A percentile compares a stretch with the other conserved stretches of the same genome.
These are phyloP conservation scores for Neotragus pygmaeus DNA, from an alignment of 2,113 vertebrate genomes.

Conservation along the genomic window DNA sequence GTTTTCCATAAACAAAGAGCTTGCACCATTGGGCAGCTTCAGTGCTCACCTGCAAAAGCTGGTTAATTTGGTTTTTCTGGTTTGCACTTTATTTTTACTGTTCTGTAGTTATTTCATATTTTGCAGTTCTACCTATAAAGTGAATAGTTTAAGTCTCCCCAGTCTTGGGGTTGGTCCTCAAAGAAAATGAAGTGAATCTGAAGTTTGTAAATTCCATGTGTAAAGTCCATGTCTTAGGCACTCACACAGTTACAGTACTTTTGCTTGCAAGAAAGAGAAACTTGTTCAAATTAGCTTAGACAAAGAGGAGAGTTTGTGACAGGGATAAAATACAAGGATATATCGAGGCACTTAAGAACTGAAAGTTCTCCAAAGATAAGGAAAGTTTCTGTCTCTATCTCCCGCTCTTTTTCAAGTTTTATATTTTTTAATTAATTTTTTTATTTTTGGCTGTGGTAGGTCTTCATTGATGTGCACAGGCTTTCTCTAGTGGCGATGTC, in stretches of 20 bases:
- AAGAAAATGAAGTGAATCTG: neutral
- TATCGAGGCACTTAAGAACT: neutral
- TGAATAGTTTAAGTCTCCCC: neutral
- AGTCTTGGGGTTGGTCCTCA: neutral
- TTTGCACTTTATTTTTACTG: neutral
- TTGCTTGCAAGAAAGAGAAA: neutral
- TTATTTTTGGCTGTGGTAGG: neutral
- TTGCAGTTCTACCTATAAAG: neutral
- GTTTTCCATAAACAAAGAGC: neutral
- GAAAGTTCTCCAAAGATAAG: neutral
- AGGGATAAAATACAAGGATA: neutral
- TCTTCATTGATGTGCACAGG: neutral
- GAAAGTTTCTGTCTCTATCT: neutral
- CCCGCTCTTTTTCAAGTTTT: neutral
- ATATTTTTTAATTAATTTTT: neutral
- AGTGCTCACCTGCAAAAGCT: neutral
- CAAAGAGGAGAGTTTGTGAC: neutral
- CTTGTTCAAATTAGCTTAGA: neutral
- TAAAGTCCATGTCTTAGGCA: neutral
- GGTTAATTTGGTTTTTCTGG: neutral
- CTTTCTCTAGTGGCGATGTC: neutral
- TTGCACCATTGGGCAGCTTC: neutral
- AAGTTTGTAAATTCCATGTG: neutral
- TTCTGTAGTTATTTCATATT: neutral
- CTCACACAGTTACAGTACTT: neutral